A percentile compares a stretch with the other conserved stretches of the same genome.
phyloP scores from a whole-genome alignment of 1,140 invertebrate genomes.

The Cotesia chilonis region DNA sequence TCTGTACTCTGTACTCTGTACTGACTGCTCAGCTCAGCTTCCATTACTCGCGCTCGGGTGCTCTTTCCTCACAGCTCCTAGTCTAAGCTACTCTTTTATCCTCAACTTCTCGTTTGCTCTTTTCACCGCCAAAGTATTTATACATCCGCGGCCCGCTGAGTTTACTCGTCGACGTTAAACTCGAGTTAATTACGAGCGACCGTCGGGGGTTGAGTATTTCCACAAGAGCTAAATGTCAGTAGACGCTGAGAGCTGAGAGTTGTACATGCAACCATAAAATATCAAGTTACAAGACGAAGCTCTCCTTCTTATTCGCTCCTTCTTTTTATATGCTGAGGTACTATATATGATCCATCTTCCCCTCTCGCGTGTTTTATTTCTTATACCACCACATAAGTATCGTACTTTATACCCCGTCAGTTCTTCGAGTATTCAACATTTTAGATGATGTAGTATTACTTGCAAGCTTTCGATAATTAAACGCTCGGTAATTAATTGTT shows the following conservation, averaged over 20 bases:
- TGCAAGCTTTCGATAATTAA: constrained; percentile 14
- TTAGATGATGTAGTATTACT: not conserved
- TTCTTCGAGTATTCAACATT: no score
- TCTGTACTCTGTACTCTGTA: no score
- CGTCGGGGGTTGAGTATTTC: not conserved
- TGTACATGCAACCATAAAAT: constrained; percentile 17
- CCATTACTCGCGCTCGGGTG: no score
- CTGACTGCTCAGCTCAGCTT: no score
- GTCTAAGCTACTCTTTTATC: no score
- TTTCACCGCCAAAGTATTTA: constrained; percentile 26
- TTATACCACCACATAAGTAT: no score
- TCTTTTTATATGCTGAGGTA: no score
- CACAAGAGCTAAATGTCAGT: constrained; percentile 1
- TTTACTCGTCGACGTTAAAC: constrained; percentile 29
- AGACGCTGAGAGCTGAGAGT: constrained; percentile 1
- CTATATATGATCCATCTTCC: no score
- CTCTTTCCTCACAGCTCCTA: not conserved
- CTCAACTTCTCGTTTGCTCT: not conserved
- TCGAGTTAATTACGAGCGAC: constrained; percentile 27
- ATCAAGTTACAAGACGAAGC: not conserved
- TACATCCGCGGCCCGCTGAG: constrained; percentile 18
- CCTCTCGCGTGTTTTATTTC: no score
- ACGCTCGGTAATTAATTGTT: constrained; percentile 8
- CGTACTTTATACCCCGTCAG: no score
- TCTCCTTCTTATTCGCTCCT: no score